Conservation (phyloP, 2,888 invertebrate genomes). For the Dastarcus helophoroides region DNA sequence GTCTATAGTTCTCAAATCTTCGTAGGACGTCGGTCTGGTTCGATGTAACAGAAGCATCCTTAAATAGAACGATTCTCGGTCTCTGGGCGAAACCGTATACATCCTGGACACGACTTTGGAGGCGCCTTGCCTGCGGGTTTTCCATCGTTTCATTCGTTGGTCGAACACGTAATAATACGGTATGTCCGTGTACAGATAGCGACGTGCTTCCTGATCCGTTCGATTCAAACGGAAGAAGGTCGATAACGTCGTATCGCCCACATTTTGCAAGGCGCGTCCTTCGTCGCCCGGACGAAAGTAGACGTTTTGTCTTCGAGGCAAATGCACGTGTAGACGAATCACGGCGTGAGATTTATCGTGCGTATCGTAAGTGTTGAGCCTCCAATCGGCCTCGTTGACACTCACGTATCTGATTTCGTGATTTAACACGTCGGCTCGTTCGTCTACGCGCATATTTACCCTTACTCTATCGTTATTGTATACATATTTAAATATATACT, state of each 20-base stretch:
- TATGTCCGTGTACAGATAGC: background rate
- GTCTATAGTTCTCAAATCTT: conserved; percentile 19
- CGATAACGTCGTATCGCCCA: background rate
- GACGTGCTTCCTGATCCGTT: background rate
- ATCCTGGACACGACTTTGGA: conserved; percentile 1
- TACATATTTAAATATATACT: conserved; percentile 22
- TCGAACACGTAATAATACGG: background rate
- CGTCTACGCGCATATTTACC: background rate
- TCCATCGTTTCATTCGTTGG: background rate
- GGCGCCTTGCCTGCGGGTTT: background rate
- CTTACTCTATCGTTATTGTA: conserved; percentile 4
- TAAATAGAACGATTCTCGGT: conserved; percentile 12
- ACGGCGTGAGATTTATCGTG: background rate
- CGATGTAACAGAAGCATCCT: conserved; percentile 16
- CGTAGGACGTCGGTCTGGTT: conserved; percentile 15
- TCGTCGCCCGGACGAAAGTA: background rate
- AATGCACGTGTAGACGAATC: conserved; percentile 1
- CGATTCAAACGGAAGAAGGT: background rate
- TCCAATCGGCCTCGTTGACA: conserved; percentile 1
- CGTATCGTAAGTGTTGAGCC: background rate
- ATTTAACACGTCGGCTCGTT: background rate
- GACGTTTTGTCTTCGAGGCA: background rate
- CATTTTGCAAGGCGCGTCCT: background rate
- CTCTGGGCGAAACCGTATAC: conserved; percentile 10
- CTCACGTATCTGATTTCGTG: background rate